Evolutionary conservation across 2,113 vertebrate genomes (phyloP).

Genomic region (Rhinolophus sinicus): DNA sequence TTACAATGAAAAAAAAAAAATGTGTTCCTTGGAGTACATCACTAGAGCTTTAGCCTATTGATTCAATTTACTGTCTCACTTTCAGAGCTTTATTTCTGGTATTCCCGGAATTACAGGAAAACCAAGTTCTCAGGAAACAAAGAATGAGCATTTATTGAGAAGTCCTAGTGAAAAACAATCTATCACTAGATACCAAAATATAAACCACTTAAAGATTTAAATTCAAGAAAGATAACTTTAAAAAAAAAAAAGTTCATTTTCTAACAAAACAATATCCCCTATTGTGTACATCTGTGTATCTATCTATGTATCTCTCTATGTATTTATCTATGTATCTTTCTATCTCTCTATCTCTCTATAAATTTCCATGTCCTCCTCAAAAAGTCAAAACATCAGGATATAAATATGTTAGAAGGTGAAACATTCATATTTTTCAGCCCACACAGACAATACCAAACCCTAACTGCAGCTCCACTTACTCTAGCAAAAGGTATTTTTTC

Average conservation of each 20-base stretch:
- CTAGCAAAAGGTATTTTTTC: neutral
- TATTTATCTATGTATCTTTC: no score
- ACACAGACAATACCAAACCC: neutral
- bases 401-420: neutral
- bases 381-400: neutral
- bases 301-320: no score
- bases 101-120: constrained; percentile 59
- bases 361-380: neutral
- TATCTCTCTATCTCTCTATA: no score
- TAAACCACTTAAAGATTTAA: constrained; percentile 21
- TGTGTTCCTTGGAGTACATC: constrained; percentile 36
- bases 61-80: constrained; percentile 51
- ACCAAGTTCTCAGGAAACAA: constrained; percentile 56
- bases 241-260: neutral
- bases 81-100: constrained; percentile 55
- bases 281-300: neutral
- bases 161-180: constrained; percentile 18
- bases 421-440: neutral
- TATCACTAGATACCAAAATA: neutral
- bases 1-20: constrained; percentile 56
- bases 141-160: constrained; percentile 42
- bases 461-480: neutral
- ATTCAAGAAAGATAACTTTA: neutral
- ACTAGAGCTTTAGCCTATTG: constrained; percentile 36
- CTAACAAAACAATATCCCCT: neutral